Percentiles rank a stretch among this genome's conserved stretches.
phyloP scores from a whole-genome alignment of 2,113 vertebrate genomes.

The Eublepharis macularius region DNA sequence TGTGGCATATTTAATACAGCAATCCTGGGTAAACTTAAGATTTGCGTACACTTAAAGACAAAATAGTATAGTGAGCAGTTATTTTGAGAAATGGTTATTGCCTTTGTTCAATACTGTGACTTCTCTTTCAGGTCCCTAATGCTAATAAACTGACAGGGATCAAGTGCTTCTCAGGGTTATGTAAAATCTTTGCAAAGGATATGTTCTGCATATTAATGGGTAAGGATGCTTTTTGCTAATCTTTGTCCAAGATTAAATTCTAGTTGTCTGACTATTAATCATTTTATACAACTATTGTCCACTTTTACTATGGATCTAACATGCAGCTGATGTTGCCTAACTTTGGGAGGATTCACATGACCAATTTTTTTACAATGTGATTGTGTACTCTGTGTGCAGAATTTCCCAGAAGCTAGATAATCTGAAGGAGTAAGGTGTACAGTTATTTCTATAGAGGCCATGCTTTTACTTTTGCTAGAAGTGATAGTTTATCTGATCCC shows the following conservation, averaged over 20 bases:
- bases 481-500: neutral
- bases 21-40: neutral
- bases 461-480: neutral
- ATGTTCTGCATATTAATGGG: constrained; percentile 62
- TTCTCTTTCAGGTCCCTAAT: constrained; percentile 57
- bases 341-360: neutral
- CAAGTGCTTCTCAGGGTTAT: constrained; percentile 43
- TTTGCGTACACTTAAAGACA: neutral
- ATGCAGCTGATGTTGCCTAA: neutral
- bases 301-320: neutral
- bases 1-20: neutral
- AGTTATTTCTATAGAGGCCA: no score
- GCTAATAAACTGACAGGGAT: constrained; percentile 49
- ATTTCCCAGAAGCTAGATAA: neutral
- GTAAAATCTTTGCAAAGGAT: constrained; percentile 36
- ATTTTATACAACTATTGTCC: neutral
- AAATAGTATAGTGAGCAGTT: neutral
- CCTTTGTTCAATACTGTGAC: constrained; percentile 9
- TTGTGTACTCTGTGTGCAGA: neutral
- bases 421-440: neutral
- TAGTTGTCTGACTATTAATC: neutral
- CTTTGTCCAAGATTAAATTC: neutral
- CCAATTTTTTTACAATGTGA: neutral
- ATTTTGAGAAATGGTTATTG: constrained; percentile 11
- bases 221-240: constrained; percentile 39